Base-by-base conservation (phyloP, 2,888 invertebrate species). In the Andrena bicolor region DNA sequence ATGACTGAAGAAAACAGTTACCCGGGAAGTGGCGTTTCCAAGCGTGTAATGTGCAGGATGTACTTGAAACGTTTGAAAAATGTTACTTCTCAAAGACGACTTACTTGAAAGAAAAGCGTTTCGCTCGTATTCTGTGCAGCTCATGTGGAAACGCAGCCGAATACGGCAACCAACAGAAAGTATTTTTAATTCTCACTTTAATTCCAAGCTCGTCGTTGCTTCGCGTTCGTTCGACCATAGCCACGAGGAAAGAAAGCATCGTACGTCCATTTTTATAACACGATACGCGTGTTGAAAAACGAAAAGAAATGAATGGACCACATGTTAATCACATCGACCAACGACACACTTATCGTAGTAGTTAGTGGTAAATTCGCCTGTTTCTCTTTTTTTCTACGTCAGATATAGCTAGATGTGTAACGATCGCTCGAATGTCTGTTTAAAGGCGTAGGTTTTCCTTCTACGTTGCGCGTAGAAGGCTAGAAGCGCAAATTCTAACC, bases 321-420 rank as follows among this genome's bases (percentile, higher is more conserved):
- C 48, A 51, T 51, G 63, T 70, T 60, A 63, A 71, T 80, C 70
- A 35, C 49, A 13, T 68, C 68, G 35, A 49, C 56, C 69, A 51
- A 35, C 56, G 35, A 73, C 64, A 76, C 79, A 69, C 82, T 83
- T 81, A 81, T 66, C 23, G 53, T 68, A 76, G 77, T 76, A 83
- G 61, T 64, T 79, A 84, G 79, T 16, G 53, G 20, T 73, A 49
- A 53, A 66, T 41, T 70, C 70, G 60, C 53, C 66, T 58, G 3
- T 13, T 65, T 63, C 70, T 16, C n/a, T 3, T 64, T 53, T 41
- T 78, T 76, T 69, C 51, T 76, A 76, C 23, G 49, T 28, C 63
- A 41, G 48, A 63, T 63, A 26, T 80, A 68, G 56, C 32, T 75
- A 83, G 41, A 58, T 51, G n/a, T 23, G 61, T 63, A 32, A 10